phyloP scores from a whole-genome alignment of 2,113 vertebrate genomes.

The Fregata magnificens region DNA sequence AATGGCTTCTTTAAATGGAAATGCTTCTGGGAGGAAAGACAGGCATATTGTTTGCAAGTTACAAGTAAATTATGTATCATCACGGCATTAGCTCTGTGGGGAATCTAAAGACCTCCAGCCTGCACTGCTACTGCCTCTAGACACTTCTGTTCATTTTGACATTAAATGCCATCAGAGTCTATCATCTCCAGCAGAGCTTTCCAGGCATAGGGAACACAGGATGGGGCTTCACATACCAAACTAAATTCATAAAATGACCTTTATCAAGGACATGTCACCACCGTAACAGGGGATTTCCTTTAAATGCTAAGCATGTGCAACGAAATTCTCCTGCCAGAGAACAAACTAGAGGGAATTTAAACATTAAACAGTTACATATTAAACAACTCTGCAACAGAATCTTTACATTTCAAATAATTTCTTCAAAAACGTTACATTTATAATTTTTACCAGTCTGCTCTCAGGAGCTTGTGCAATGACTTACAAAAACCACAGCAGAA shows the following conservation, averaged over 20 bases:
- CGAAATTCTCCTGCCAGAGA: neutral
- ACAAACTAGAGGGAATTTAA: neutral
- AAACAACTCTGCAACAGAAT: neutral
- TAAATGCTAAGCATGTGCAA: neutral
- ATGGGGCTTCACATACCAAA: neutral
- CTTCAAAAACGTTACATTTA: neutral
- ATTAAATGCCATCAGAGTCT: neutral
- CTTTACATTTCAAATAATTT: neutral
- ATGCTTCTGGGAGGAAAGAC: neutral
- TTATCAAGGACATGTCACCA: neutral
- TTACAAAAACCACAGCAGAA: neutral
- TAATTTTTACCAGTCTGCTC: neutral
- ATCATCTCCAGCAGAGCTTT: neutral
- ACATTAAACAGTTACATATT: neutral
- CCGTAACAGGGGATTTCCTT: neutral
- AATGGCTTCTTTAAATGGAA: neutral
- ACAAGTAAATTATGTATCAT: neutral
- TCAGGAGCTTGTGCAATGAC: neutral
- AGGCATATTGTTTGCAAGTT: neutral
- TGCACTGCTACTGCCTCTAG: neutral
- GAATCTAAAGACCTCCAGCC: neutral
- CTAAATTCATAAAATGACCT: neutral
- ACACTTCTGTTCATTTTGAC: neutral
- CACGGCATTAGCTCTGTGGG: neutral
- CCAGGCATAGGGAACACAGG: neutral